Evolutionary conservation across 2,797 vertebrate genomes (phyloP).

Genomic region (Tangara arthus): DNA sequence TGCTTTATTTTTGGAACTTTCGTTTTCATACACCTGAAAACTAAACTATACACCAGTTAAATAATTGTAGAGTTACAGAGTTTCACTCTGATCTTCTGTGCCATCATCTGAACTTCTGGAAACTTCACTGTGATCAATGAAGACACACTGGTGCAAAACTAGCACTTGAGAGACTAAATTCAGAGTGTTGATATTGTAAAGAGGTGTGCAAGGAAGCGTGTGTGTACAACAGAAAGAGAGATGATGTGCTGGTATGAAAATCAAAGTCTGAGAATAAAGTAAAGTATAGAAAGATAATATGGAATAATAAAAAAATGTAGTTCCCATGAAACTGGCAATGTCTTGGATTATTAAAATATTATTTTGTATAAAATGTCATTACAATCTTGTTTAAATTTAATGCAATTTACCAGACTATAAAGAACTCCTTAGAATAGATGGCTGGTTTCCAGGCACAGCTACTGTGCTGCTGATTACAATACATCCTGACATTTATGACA

Average conservation of each 20-base stretch:
- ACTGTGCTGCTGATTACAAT: conserved; percentile 74
- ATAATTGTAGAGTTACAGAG: neutral
- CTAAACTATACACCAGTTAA: neutral
- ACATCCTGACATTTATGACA: conserved; percentile 77
- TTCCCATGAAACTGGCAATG: conserved; percentile 2
- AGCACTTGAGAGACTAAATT: neutral
- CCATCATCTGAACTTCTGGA: neutral
- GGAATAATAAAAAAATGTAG: neutral
- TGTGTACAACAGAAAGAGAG: neutral
- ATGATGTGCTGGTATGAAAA: fast-evolving
- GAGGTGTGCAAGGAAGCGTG: neutral
- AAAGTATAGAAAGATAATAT: neutral
- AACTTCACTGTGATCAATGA: neutral
- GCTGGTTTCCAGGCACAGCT: conserved; percentile 71
- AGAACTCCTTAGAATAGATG: conserved; percentile 74
- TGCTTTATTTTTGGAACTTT: neutral
- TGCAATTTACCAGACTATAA: conserved; percentile 75
- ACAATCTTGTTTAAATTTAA: conserved; percentile 73
- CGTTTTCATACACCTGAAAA: neutral
- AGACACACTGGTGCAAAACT: neutral
- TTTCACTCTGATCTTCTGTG: neutral
- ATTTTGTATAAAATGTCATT: conserved; percentile 69
- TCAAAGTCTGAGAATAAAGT: neutral
- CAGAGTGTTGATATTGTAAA: neutral
- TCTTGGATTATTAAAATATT: conserved; percentile 71